A percentile compares a stretch with the other conserved stretches of the same genome.
Conservation (phyloP, 2,888 invertebrate species). For the Scelioninae gen. 1 region DNA sequence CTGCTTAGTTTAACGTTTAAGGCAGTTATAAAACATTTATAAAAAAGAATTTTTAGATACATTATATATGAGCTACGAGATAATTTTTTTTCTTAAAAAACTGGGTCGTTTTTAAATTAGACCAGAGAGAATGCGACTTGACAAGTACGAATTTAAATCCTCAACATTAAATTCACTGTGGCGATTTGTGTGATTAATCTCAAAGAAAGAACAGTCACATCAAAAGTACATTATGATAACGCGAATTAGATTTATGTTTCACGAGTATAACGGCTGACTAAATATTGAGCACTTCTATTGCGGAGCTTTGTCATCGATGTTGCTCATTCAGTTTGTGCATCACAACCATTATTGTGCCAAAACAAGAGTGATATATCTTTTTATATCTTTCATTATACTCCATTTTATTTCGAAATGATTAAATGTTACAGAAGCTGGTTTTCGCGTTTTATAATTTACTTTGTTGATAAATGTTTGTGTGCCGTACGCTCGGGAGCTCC, state of each 20-base stretch:
- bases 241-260: slow-evolving; percentile 22
- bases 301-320: slow-evolving; percentile 11
- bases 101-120: too few species aligned
- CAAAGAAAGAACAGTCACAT: slow-evolving; percentile 17
- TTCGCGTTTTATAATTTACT: slow-evolving; percentile 32
- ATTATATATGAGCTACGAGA: too few species aligned
- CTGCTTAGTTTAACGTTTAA: too few species aligned
- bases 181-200: slow-evolving; percentile 17
- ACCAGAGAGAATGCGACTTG: slow-evolving; percentile 1
- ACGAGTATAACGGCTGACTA: slow-evolving; percentile 39
- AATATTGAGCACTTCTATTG: slow-evolving; percentile 51
- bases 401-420: slow-evolving; percentile 7
- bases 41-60: too few species aligned
- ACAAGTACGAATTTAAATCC: slow-evolving; percentile 6
- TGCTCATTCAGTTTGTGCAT: slow-evolving; percentile 27
- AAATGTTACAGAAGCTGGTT: slow-evolving; percentile 35
- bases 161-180: slow-evolving; percentile 10
- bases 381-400: slow-evolving; percentile 19
- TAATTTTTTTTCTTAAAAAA: too few species aligned
- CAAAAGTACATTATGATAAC: slow-evolving; percentile 36
- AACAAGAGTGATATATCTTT: slow-evolving; percentile 5
- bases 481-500: slow-evolving; percentile 4
- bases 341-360: slow-evolving; percentile 14
- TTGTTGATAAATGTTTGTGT: slow-evolving; percentile 33
- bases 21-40: too few species aligned